Conservation (phyloP, 2,113 vertebrate species). For the Prunella fulvescens region DNA sequence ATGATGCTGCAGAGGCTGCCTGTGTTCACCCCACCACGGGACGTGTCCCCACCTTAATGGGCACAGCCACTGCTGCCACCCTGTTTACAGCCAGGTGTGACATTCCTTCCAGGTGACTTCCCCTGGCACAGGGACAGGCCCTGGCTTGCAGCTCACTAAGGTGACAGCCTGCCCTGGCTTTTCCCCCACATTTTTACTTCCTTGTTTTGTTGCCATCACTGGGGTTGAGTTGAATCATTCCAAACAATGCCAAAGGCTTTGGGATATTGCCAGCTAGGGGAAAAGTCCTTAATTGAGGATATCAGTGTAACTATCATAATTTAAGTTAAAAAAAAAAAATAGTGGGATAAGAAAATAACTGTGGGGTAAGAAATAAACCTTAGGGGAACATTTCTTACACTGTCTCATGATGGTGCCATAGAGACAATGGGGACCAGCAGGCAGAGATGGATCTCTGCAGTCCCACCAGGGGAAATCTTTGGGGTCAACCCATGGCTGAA, state of each 20-base stretch:
- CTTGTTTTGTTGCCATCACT: accelerated
- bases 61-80: neutral
- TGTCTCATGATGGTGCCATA: accelerated
- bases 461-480: neutral
- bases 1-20: neutral
- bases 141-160: neutral
- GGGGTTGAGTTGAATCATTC: neutral
- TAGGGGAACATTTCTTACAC: neutral
- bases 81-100: conserved; percentile 30
- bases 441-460: neutral
- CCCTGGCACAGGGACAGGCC: neutral
- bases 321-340: neutral
- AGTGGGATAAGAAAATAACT: neutral
- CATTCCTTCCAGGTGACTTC: neutral
- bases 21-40: neutral
- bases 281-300: neutral
- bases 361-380: neutral
- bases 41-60: neutral
- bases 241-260: neutral
- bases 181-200: neutral
- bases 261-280: neutral
- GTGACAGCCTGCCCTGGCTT: neutral
- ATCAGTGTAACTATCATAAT: neutral
- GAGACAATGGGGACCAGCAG: accelerated
- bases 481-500: neutral